Evolutionary conservation across 2,888 invertebrate genomes (phyloP).

Genomic region (Cyaniris semiargus): DNA sequence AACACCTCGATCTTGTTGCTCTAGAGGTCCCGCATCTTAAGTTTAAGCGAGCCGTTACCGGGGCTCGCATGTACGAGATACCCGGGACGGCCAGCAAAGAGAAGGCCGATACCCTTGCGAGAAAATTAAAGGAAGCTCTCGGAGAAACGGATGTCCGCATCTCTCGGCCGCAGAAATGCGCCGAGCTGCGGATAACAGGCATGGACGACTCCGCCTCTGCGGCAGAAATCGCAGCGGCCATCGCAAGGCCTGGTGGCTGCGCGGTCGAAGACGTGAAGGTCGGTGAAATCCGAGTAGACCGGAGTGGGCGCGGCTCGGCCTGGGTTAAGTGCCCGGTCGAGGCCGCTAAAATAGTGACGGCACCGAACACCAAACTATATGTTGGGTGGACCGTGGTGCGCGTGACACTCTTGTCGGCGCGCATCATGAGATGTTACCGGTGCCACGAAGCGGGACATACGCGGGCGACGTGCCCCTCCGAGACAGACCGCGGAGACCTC

Average conservation of each 20-base stretch:
- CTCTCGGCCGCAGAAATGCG: no score
- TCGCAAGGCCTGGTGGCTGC: background rate
- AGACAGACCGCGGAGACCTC: background rate
- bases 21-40: no score
- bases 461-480: background rate
- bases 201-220: background rate
- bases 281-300: background rate
- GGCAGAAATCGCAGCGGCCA: background rate
- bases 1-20: no score
- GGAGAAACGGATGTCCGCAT: no score
- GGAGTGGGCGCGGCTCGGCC: background rate
- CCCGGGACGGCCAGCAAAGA: no score
- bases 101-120: no score
- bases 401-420: background rate
- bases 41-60: no score
- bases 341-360: background rate
- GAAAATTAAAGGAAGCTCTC: no score
- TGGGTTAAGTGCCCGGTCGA: background rate
- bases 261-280: background rate
- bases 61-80: no score
- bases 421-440: slow-evolving; percentile 8
- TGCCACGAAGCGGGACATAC: slow-evolving; percentile 7
- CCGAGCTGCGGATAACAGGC: no score
- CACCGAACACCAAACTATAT: background rate
- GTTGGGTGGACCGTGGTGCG: background rate